A percentile compares a stretch with the other conserved stretches of the same genome.
Conservation (phyloP, 2,888 invertebrate species). For the Odontothrips loti region DNA sequence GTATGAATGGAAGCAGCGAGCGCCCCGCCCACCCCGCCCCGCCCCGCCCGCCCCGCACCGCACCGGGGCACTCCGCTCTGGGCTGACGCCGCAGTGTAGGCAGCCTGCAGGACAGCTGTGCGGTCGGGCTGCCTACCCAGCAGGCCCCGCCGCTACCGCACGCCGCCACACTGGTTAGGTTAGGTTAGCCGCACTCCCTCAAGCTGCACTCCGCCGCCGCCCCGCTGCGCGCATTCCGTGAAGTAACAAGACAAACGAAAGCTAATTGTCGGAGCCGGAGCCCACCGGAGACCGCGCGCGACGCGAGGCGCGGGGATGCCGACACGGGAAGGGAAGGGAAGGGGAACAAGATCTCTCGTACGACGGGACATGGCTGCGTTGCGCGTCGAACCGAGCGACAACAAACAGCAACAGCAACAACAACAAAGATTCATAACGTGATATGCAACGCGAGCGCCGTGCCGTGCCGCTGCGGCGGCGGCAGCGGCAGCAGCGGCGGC, state of each 20-base stretch:
- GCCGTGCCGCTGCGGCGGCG: not conserved
- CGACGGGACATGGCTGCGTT: not conserved
- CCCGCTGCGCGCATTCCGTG: not conserved
- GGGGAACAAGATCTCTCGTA: not conserved
- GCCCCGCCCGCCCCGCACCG: not conserved
- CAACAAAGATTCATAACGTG: constrained; percentile 19
- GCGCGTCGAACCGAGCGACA: not conserved
- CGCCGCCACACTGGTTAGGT: too few species aligned
- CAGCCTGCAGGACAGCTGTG: too few species aligned
- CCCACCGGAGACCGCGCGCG: not conserved
- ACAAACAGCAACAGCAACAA: not conserved
- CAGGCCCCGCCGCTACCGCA: too few species aligned
- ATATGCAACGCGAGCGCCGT: not conserved
- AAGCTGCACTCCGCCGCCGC: too few species aligned
- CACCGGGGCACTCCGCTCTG: too few species aligned
- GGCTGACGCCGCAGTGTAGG: too few species aligned
- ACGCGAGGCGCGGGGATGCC: not conserved
- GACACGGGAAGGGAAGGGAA: not conserved
- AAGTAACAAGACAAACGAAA: not conserved
- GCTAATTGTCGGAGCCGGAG: not conserved
- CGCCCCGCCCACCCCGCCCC: not conserved
- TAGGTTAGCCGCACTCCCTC: not conserved
- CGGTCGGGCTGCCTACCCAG: too few species aligned
- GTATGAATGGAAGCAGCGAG: too few species aligned
- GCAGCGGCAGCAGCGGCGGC: too few species aligned